Base-by-base conservation (phyloP, 2,888 invertebrate species). In the Achlya flavicornis region DNA sequence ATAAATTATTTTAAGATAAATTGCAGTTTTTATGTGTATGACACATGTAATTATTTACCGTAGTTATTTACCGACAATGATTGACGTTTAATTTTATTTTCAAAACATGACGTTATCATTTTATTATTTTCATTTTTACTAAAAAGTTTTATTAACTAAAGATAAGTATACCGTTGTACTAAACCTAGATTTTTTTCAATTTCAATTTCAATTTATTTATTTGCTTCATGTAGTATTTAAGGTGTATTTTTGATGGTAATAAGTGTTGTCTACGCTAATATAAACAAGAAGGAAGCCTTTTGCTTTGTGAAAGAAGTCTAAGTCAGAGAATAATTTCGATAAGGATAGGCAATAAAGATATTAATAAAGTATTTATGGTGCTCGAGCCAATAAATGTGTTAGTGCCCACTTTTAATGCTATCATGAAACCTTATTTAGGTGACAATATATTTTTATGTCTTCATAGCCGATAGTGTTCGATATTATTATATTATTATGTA, bases 401-500 rank as follows among this genome's bases (percentile, higher is more conserved):
- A 16, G 58, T 38, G 19, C 46, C 53, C n/a, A 53, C 53, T 53
- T 46, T 46, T 48, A 58, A 33, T 33, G 35, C 35, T 63, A 43
- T 11, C 58, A 63, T 58, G 46, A 58, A 58, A 33, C 19, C 46
- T 38, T 41, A 63, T 35, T 48, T 59, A 48, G 48, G 48, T 63
- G 58, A 59, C 58, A 19, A 33, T 46, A 58, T 14, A 43, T 41
- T 38, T 26, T 60, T 59, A 60, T 33, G 14, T 10, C 53, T 53
- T 19, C 53, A 53, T 53, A 53, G 19, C 53, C 3, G 26, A 26
- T 16, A 53, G 19, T 19, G 53, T 53, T 10, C 1, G 53, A 19
- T n/a, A 19, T 53, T 53, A 19, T 48, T 48, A 48, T 46, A n/a
- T n/a, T n/a, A n/a, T n/a, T n/a, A 14, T 53, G 4, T 53, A 4